Conservation (phyloP, 1,140 invertebrate genomes). For the Schlechtendalia chinensis region DNA sequence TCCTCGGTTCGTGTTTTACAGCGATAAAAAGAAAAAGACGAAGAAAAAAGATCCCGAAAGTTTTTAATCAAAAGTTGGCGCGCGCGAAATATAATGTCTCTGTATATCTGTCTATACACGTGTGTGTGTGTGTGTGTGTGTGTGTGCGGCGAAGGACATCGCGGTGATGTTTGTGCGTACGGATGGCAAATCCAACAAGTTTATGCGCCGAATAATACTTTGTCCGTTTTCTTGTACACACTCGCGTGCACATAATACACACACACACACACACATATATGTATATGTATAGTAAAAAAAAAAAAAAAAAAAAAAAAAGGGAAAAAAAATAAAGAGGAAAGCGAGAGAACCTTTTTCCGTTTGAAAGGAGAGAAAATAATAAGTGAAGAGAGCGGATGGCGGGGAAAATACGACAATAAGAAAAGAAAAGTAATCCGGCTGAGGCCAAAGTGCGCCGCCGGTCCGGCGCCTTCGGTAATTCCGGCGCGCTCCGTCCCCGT, state of each 20-base stretch:
- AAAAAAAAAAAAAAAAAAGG: too few species aligned
- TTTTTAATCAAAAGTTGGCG: conserved; percentile 49
- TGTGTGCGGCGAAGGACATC: conserved; percentile 3
- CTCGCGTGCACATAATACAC: not conserved
- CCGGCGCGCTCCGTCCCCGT: conserved; percentile 31
- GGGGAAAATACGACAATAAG: conserved; percentile 17
- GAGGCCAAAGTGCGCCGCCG: conserved; percentile 50
- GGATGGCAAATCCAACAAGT: conserved; percentile 45
- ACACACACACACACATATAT: not conserved
- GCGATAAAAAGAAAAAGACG: conserved; percentile 28
- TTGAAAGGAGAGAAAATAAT: conserved; percentile 49
- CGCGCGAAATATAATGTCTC: conserved; percentile 10
- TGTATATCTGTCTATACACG: too few species aligned
- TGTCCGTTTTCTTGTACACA: conserved; percentile 21
- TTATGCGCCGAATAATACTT: conserved; percentile 48
- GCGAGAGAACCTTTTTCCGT: conserved; percentile 49
- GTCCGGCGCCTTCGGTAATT: conserved; percentile 49
- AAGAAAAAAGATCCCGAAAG: conserved; percentile 35
- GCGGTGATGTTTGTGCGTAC: conserved; percentile 7
- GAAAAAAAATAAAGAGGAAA: too few species aligned
- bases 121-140: not conserved
- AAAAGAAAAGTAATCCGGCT: conserved; percentile 48
- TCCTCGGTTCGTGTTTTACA: conserved; percentile 13
- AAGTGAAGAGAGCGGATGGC: conserved; percentile 37
- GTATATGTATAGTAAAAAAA: not conserved